Evolutionary conservation across 2,113 vertebrate genomes (phyloP).

Genomic region (Tupaia tana): DNA sequence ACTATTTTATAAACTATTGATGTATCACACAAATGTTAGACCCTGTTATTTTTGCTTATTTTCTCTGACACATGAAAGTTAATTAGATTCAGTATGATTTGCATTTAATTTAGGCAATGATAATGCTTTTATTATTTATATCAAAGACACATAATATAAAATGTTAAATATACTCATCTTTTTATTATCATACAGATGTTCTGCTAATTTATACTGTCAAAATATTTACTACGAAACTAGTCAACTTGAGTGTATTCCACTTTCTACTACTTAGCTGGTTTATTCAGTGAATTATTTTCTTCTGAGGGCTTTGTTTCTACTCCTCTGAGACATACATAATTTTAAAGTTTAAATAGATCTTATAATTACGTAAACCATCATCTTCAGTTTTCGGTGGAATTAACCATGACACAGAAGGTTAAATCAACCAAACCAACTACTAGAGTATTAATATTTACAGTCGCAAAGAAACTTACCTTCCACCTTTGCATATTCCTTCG

Average conservation of each 20-base stretch:
- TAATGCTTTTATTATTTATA: neutral
- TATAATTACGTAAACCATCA: neutral
- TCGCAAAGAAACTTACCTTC: accelerated
- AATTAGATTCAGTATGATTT: neutral
- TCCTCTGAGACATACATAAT: neutral
- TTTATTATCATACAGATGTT: neutral
- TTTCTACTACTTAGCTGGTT: neutral
- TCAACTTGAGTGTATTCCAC: neutral
- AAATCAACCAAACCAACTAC: neutral
- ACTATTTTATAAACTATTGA: neutral
- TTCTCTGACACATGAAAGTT: neutral
- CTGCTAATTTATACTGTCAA: conserved; percentile 35
- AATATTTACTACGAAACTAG: conserved; percentile 24
- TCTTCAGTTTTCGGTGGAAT: neutral
- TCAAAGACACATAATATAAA: neutral
- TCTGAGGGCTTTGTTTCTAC: neutral
- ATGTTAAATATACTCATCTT: neutral
- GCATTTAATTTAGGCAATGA: conserved; percentile 32
- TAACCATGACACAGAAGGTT: neutral
- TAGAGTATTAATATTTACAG: neutral
- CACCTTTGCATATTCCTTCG: neutral
- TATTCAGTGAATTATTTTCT: neutral
- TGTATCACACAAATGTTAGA: neutral
- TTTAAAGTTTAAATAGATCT: neutral
- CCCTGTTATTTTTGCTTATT: conserved; percentile 29